Conservation (phyloP, 2,888 invertebrate genomes). For the Spodoptera exigua region DNA sequence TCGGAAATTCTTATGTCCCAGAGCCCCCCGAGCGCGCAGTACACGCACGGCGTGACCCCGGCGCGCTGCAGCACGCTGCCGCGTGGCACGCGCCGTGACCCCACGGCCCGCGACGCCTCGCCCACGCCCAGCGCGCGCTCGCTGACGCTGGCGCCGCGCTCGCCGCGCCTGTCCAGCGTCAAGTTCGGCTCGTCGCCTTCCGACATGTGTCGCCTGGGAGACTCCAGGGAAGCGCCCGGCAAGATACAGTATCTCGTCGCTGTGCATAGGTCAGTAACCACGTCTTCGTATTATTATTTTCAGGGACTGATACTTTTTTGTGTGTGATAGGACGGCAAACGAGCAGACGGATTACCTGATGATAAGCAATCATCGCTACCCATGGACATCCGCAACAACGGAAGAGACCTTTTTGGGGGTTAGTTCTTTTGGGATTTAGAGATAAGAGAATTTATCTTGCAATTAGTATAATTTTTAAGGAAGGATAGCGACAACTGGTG, state of each 20-base stretch:
- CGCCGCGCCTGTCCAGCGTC: conserved; percentile 63
- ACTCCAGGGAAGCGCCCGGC: conserved; percentile 45
- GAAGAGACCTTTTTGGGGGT: too few relatives aligned
- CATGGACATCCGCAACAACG: too few relatives aligned
- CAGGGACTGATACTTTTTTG: background rate
- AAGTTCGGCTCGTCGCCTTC: conserved; percentile 76
- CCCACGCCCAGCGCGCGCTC: conserved; percentile 74
- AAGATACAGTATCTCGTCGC: conserved; percentile 91
- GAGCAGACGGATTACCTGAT: too few relatives aligned
- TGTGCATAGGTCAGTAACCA: conserved; percentile 90
- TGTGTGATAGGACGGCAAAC: too few relatives aligned
- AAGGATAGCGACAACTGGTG: too few relatives aligned
- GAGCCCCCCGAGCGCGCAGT: conserved; percentile 75
- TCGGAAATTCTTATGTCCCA: conserved; percentile 83
- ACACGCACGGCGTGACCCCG: conserved; percentile 56
- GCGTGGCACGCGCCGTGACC: background rate
- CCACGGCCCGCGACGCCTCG: conserved; percentile 69
- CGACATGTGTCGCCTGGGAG: conserved; percentile 69
- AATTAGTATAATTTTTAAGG: too few relatives aligned
- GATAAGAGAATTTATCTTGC: too few relatives aligned
- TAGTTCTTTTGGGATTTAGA: too few relatives aligned
- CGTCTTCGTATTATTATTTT: background rate
- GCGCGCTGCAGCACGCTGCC: conserved; percentile 66
- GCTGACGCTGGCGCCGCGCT: conserved; percentile 65
- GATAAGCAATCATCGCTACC: too few relatives aligned